Evolutionary conservation across 2,888 invertebrate genomes (phyloP).

Genomic region (Dynastes hyllus): DNA sequence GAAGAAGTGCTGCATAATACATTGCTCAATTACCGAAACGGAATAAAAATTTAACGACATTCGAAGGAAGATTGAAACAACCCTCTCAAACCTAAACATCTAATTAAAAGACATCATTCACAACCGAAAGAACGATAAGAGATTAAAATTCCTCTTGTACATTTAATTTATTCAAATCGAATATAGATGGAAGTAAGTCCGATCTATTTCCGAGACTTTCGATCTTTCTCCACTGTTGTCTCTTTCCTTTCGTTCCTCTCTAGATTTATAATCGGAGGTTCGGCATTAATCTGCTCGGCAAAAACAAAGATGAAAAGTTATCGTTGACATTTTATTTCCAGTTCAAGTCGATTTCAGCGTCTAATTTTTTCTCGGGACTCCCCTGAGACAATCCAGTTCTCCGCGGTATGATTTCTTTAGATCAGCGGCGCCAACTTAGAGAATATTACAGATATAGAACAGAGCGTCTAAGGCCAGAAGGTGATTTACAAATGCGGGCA

Average conservation of each 20-base stretch:
- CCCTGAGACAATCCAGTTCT: not conserved
- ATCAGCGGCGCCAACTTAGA: not conserved
- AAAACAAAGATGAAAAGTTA: slow-evolving; percentile 48
- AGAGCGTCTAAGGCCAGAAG: too few relatives aligned
- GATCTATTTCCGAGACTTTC: slow-evolving; percentile 18
- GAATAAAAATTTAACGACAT: slow-evolving; percentile 35
- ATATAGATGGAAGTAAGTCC: slow-evolving; percentile 31
- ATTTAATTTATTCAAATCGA: slow-evolving; percentile 46
- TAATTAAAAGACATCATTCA: slow-evolving; percentile 46
- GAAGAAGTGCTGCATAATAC: slow-evolving; percentile 17
- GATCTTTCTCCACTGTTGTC: not conserved
- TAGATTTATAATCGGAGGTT: slow-evolving; percentile 40
- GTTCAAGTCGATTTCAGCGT: slow-evolving; percentile 28
- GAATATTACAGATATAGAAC: too few relatives aligned
- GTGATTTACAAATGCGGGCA: too few relatives aligned
- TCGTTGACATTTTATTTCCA: slow-evolving; percentile 47
- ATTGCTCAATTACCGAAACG: slow-evolving; percentile 18
- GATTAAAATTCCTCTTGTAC: slow-evolving; percentile 42
- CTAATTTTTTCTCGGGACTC: slow-evolving; percentile 22
- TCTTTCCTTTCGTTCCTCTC: not conserved
- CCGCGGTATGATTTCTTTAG: too few relatives aligned
- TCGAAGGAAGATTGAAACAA: slow-evolving; percentile 16
- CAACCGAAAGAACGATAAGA: slow-evolving; percentile 27
- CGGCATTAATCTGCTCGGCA: slow-evolving; percentile 38
- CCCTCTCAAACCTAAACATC: slow-evolving; percentile 38